Percentiles rank a stretch among this genome's conserved stretches.
Evolutionary conservation across 2,888 invertebrate species (phyloP).

Genomic region (Synergus gifuensis): DNA sequence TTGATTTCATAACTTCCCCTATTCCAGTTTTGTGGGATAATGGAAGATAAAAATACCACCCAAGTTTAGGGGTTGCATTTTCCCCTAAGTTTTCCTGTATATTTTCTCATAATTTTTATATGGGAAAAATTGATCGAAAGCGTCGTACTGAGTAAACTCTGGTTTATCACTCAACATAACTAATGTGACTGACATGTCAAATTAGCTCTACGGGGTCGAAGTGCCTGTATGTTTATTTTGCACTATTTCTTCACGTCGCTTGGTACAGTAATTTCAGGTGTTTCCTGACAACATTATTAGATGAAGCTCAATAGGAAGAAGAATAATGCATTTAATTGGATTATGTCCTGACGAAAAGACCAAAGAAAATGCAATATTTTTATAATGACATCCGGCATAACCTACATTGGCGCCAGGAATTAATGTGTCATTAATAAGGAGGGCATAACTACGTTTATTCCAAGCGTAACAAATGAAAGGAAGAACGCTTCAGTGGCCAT

Average conservation of each 20-base stretch:
- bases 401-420: conserved; percentile 37
- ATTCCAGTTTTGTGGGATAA: neutral
- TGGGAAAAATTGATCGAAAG: neutral
- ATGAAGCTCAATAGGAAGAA: neutral
- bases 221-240: neutral
- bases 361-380: conserved; percentile 20
- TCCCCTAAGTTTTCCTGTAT: neutral
- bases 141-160: neutral
- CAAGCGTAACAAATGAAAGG: conserved; percentile 40
- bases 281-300: neutral
- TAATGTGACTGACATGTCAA: neutral
- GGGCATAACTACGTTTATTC: conserved; percentile 22
- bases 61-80: neutral
- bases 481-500: conserved; percentile 37
- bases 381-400: conserved; percentile 34
- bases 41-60: neutral
- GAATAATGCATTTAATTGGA: neutral
- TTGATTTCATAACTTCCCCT: neutral
- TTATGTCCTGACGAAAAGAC: neutral
- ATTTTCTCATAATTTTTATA: neutral
- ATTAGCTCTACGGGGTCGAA: neutral
- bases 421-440: conserved; percentile 36
- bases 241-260: neutral
- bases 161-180: neutral
- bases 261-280: neutral